These are phyloP conservation scores for Ptiloglossa arizonensis DNA, from an alignment of 1,140 invertebrate species.

Conservation along the genomic window DNA sequence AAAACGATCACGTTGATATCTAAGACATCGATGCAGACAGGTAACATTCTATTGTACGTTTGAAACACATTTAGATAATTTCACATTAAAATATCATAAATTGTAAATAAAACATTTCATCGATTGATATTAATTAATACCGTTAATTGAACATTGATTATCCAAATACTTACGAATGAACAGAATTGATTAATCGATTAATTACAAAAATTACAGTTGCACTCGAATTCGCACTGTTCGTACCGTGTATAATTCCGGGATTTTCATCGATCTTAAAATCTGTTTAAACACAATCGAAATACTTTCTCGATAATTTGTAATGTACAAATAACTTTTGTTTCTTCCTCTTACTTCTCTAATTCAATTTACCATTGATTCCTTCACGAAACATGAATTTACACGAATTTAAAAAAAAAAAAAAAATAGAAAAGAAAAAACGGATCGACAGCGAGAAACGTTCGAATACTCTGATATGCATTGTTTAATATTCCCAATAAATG, in stretches of 20 bases:
- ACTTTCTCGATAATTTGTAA: too few species aligned
- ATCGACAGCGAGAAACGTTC: not conserved
- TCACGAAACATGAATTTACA: not conserved
- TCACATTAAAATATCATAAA: not conserved
- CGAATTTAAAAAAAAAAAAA: not conserved
- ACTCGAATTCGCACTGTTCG: not conserved
- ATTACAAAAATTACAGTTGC: not conserved
- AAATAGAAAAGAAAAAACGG: not conserved
- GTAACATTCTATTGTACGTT: not conserved
- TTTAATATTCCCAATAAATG: not conserved
- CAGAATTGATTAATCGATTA: not conserved
- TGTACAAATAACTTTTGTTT: not conserved
- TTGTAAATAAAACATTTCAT: not conserved
- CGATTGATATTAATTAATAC: conserved; percentile 3
- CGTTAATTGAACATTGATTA: not conserved
- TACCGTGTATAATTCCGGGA: not conserved
- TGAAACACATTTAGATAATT: not conserved
- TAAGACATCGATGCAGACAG: not conserved
- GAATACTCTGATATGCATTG: conserved; percentile 1
- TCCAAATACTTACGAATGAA: conserved; percentile 13
- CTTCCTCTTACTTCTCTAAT: not conserved
- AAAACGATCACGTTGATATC: conserved; percentile 15
- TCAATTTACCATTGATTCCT: not conserved
- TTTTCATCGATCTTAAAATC: not conserved
- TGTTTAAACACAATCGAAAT: not conserved